Evolutionary conservation across 2,888 invertebrate genomes (phyloP).

Genomic region (Hymenopus coronatus): DNA sequence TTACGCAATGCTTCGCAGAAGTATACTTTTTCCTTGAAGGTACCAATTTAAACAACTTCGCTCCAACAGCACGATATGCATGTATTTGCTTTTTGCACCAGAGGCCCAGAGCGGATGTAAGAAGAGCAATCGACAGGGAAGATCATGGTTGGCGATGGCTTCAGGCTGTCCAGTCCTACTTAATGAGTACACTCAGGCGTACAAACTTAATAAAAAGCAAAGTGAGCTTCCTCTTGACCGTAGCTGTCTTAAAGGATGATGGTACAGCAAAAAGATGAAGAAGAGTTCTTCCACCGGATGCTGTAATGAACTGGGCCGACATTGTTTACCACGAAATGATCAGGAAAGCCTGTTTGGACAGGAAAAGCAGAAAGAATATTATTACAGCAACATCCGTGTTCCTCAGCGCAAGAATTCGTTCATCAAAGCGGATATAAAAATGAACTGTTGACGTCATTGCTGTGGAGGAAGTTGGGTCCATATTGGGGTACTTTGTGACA

Average conservation of each 20-base stretch:
- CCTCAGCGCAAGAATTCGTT: background rate
- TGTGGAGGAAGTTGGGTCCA: background rate
- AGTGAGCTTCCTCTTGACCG: background rate
- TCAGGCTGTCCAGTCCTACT: background rate
- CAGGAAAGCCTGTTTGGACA: slow-evolving; percentile 10
- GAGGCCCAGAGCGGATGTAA: background rate
- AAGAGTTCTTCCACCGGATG: slow-evolving; percentile 8
- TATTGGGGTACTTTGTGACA: background rate
- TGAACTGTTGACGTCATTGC: background rate
- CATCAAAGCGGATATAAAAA: background rate
- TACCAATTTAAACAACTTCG: too few species aligned
- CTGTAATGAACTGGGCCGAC: background rate
- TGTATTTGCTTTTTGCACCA: background rate
- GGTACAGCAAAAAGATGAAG: background rate
- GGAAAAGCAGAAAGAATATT: slow-evolving; percentile 2
- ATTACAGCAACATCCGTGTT: background rate
- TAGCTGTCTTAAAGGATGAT: background rate
- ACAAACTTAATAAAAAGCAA: background rate
- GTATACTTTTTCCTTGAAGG: background rate
- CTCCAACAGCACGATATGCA: background rate
- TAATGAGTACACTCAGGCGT: background rate
- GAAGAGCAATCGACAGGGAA: background rate
- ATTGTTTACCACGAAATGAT: background rate
- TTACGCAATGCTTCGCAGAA: background rate
- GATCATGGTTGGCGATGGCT: background rate